Percentiles rank a stretch among this genome's conserved stretches.
These are phyloP conservation scores for Pluvialis apricaria DNA, from an alignment of 2,113 vertebrate genomes.

Conservation along the genomic window DNA sequence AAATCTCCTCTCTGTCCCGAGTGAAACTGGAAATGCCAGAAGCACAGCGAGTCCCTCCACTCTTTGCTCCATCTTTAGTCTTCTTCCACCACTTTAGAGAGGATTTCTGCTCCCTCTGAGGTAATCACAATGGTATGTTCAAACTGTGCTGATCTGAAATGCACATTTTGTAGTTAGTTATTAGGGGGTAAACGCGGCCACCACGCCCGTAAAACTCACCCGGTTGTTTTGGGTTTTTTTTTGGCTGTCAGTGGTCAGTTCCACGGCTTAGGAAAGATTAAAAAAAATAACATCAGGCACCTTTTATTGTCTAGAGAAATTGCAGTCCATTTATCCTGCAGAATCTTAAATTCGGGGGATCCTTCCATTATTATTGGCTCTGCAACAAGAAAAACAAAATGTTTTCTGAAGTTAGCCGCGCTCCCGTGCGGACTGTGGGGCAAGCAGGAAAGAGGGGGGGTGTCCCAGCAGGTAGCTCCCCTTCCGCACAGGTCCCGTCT, in stretches of 20 bases:
- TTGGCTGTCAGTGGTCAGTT: neutral
- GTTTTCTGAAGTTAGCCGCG: neutral
- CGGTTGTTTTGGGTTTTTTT: neutral
- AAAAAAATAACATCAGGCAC: slow-evolving; percentile 61
- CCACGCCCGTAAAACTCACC: neutral
- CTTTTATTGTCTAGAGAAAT: slow-evolving; percentile 89
- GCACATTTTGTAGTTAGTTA: slow-evolving; percentile 59
- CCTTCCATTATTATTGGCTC: slow-evolving; percentile 96
- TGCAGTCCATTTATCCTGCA: slow-evolving; percentile 91
- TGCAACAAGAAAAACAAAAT: slow-evolving; percentile 62
- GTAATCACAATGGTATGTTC: slow-evolving; percentile 92
- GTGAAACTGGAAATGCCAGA: neutral
- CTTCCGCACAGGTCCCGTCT: neutral
- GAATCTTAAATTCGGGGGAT: slow-evolving; percentile 82
- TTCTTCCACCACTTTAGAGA: slow-evolving; percentile 85
- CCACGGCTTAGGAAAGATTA: neutral
- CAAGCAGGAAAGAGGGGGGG: neutral
- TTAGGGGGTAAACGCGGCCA: neutral
- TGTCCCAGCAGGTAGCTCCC: neutral
- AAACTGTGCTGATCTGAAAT: slow-evolving; percentile 88
- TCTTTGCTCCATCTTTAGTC: slow-evolving; percentile 28
- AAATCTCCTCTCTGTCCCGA: neutral
- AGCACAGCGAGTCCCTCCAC: neutral
- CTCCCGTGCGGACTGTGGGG: neutral
- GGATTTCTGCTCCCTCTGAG: slow-evolving; percentile 84